Base-by-base conservation (phyloP, 2,113 vertebrate species). In the Sinocyclocheilus anophthalmus region DNA sequence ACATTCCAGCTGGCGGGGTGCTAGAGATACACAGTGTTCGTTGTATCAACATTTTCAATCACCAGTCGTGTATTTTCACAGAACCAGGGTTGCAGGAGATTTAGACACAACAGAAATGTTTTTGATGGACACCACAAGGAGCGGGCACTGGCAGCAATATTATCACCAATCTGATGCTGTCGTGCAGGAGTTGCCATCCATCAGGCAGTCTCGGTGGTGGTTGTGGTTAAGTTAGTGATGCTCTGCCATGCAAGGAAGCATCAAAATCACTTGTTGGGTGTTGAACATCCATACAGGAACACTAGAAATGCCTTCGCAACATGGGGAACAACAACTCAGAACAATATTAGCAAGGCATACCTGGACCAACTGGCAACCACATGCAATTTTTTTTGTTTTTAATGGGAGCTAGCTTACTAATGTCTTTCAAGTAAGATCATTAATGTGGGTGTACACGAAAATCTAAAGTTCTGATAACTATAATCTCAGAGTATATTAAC, bases 121-220 rank as follows among this genome's bases (percentile, higher is more conserved):
- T 70, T 70, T 70, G 53, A 78, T 20, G 39, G 20, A 59, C 61
- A 50, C 85, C 87, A 88, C 76, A 63, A 84, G 87, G 87, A 81
- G n/a, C n/a, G n/a, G n/a, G n/a, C n/a, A n/a, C n/a, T n/a, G 87
- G 85, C 87, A 88, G 85, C 83, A 84, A 86, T 70, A 8, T 78
- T 39, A 12, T 48, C 26, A 4, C 53, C 42, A 4, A 3, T 81
- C 14, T 55, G 16, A 55, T 16, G 53, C 53, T n/a, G 0, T 18
- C 14, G 14, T 63, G 59, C 59, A 24, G 42, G 42, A 50, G n/a
- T 53, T 50, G 73, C 45, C 30, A 37, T 70, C 16, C 67, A 37
- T 70, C 67, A 70, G 67, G 67, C 13, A n/a, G n/a, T 69, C 13
- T 18, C 14, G 18, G 30, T 70, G 14, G 10, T 18, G 3, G 30